Conservation (phyloP, 2,888 invertebrate species). For the Pristionchus arcanus region DNA sequence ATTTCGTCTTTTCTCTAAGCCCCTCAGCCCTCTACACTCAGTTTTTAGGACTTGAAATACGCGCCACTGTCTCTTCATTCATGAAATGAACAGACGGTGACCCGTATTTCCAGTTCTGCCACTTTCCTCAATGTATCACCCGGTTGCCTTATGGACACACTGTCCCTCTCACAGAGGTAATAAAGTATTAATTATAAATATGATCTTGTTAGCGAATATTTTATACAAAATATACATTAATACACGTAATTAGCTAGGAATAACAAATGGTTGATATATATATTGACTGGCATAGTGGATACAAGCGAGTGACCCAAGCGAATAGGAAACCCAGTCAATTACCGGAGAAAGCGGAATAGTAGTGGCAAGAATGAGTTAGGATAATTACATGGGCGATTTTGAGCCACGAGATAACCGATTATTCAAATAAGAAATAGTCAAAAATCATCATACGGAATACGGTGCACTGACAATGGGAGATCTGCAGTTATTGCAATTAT, state of each 20-base stretch:
- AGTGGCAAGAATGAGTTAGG: not conserved
- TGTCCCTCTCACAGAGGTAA: conserved; percentile 22
- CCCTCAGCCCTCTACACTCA: conserved; percentile 23
- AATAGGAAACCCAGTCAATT: not conserved
- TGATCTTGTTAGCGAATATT: not conserved
- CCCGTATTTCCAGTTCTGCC: not conserved
- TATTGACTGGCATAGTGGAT: not conserved
- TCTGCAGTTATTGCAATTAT: no score
- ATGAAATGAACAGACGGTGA: no score
- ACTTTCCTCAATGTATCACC: not conserved
- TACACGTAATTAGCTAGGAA: not conserved
- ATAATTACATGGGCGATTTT: no score
- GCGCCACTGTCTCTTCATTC: no score
- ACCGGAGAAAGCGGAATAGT: not conserved
- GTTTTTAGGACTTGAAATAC: not conserved
- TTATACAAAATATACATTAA: not conserved
- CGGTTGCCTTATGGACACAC: conserved; percentile 22
- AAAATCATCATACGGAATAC: no score
- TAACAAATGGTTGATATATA: not conserved
- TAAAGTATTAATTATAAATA: not conserved
- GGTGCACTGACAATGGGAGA: no score
- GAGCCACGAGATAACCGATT: no score
- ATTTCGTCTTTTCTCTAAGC: conserved; percentile 4
- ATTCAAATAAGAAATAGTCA: no score
- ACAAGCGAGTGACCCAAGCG: not conserved